Conservation (phyloP, 2,888 invertebrate species). For the Linnaemya tessellans region DNA sequence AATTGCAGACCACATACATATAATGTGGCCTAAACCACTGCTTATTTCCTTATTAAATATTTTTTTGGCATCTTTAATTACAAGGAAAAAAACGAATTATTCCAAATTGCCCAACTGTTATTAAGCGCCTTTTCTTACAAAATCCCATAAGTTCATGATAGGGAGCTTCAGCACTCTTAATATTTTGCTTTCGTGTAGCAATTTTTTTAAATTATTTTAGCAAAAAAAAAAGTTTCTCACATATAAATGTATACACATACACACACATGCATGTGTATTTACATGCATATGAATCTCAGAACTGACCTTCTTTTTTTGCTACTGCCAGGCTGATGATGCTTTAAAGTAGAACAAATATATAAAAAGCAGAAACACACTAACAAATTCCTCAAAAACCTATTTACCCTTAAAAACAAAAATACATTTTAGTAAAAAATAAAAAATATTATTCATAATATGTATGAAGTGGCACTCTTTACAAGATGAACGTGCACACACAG, state of each 20-base stretch:
- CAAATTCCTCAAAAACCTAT: conserved; percentile 47
- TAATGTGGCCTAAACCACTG: not conserved
- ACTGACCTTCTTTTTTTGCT: conserved; percentile 49
- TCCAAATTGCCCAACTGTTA: conserved; percentile 11
- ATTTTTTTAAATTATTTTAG: conserved; percentile 34
- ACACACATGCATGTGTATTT: not conserved
- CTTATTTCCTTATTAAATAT: not conserved
- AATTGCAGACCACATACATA: no score
- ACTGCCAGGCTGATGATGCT: not conserved
- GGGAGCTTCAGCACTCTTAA: conserved; percentile 2
- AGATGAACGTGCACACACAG: conserved; percentile 25
- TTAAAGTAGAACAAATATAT: conserved; percentile 17
- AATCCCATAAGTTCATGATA: conserved; percentile 9
- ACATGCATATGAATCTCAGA: not conserved
- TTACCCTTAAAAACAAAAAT: conserved; percentile 22
- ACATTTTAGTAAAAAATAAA: conserved; percentile 37
- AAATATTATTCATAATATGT: conserved; percentile 62
- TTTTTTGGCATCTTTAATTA: not conserved
- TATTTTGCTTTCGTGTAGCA: not conserved
- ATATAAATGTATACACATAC: not conserved
- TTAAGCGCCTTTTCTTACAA: not conserved
- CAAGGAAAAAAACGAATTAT: not conserved
- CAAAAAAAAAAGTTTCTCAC: conserved; percentile 21
- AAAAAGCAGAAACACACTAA: conserved; percentile 6
- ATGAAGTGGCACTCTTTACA: conserved; percentile 61